These are phyloP conservation scores for Apus apus DNA, from an alignment of 2,113 vertebrate species.

Conservation along the genomic window DNA sequence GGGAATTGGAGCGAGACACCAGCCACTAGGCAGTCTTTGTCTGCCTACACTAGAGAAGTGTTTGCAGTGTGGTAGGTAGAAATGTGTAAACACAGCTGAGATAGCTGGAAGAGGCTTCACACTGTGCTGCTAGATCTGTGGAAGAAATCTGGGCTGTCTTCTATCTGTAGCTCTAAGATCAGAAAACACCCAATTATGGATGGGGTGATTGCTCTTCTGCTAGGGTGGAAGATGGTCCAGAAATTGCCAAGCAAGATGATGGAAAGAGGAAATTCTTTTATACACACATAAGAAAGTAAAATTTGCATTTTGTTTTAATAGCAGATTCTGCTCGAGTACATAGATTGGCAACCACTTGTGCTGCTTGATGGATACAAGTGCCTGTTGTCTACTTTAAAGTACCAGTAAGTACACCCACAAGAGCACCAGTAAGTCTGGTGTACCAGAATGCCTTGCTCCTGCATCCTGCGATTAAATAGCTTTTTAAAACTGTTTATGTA, in stretches of 20 bases:
- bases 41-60: neutral
- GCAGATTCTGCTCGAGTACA: neutral
- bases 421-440: neutral
- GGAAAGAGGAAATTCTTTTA: neutral
- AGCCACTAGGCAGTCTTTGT: neutral
- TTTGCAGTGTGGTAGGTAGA: neutral
- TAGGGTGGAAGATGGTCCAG: neutral
- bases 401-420: neutral
- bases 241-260: neutral
- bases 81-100: conserved; percentile 5
- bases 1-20: neutral
- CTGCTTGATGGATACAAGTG: neutral
- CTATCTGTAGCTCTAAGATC: neutral
- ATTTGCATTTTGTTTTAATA: neutral
- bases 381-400: neutral
- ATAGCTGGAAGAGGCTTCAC: neutral
- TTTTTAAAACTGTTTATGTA: neutral
- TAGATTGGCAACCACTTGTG: neutral
- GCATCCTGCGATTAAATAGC: neutral
- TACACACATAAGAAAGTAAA: neutral
- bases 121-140: neutral
- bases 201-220: neutral
- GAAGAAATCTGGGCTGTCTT: neutral
- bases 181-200: neutral
- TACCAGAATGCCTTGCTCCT: neutral